These are phyloP conservation scores for Henicopernis longicauda DNA, from an alignment of 2,113 vertebrate species.

Conservation along the genomic window DNA sequence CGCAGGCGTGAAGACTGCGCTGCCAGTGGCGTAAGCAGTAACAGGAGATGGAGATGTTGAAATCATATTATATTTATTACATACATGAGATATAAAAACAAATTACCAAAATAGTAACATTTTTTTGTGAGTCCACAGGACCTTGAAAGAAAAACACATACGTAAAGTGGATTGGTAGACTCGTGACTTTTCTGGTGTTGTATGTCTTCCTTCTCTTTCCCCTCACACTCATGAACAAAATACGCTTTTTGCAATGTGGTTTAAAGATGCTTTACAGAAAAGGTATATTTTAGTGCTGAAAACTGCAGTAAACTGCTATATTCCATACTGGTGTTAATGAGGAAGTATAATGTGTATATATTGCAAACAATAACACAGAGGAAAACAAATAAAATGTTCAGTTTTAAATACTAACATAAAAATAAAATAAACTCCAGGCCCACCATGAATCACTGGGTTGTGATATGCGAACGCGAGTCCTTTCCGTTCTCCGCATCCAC, in stretches of 20 bases:
- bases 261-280: slow-evolving; percentile 53
- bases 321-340: slow-evolving; percentile 57
- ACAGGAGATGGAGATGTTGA: not conserved
- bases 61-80: slow-evolving; percentile 75
- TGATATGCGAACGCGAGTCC: slow-evolving; percentile 42
- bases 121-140: slow-evolving; percentile 73
- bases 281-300: slow-evolving; percentile 54
- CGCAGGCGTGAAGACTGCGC: not conserved
- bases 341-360: slow-evolving; percentile 33
- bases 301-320: slow-evolving; percentile 52
- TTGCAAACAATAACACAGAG: slow-evolving; percentile 55
- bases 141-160: slow-evolving; percentile 67
- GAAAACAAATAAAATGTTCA: slow-evolving; percentile 48
- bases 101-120: slow-evolving; percentile 69
- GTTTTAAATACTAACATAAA: slow-evolving; percentile 72
- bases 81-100: slow-evolving; percentile 74
- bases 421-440: slow-evolving; percentile 68
- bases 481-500: not conserved
- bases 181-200: slow-evolving; percentile 11
- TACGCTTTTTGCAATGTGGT: not conserved
- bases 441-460: slow-evolving; percentile 42
- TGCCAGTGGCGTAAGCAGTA: not conserved
- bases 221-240: slow-evolving; percentile 46
- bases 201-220: slow-evolving; percentile 29
- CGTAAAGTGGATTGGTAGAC: slow-evolving; percentile 1